These are phyloP conservation scores for Trachymyrmex septentrionalis DNA, from an alignment of 1,140 invertebrate genomes.

Conservation along the genomic window DNA sequence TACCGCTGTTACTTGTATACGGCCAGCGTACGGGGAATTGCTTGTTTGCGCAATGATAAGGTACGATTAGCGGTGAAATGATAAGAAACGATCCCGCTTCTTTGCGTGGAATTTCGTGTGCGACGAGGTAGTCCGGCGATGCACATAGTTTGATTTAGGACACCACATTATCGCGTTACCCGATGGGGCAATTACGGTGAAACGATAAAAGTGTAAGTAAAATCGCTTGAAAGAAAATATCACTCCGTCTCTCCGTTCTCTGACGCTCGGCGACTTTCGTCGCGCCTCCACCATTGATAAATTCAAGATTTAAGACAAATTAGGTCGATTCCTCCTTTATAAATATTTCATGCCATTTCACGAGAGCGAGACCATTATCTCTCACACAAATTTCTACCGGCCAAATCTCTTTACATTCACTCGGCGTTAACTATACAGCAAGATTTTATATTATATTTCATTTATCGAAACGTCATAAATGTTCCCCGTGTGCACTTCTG, in stretches of 20 bases:
- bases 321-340: not conserved
- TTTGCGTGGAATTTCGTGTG: constrained; percentile 55
- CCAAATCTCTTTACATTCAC: not conserved
- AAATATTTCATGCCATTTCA: constrained; percentile 1
- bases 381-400: not conserved
- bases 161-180: constrained; percentile 54
- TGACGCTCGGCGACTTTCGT: not conserved
- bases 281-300: not conserved
- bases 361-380: not conserved
- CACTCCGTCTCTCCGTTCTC: not conserved
- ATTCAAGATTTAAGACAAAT: not conserved
- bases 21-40: not conserved
- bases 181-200: constrained; percentile 50
- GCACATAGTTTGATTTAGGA: constrained; percentile 57
- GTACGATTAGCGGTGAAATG: constrained; percentile 39
- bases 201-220: constrained; percentile 63
- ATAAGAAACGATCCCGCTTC: constrained; percentile 46
- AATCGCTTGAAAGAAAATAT: not conserved
- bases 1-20: not conserved
- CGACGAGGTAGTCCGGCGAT: constrained; percentile 33
- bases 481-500: not conserved
- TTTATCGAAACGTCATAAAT: not conserved
- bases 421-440: not conserved
- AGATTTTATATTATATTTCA: not conserved
- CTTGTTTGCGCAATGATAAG: constrained; percentile 42